Percentiles rank a stretch among this genome's conserved stretches.
These are phyloP conservation scores for Lanius ludovicianus DNA, from an alignment of 2,113 vertebrate genomes.

Conservation along the genomic window DNA sequence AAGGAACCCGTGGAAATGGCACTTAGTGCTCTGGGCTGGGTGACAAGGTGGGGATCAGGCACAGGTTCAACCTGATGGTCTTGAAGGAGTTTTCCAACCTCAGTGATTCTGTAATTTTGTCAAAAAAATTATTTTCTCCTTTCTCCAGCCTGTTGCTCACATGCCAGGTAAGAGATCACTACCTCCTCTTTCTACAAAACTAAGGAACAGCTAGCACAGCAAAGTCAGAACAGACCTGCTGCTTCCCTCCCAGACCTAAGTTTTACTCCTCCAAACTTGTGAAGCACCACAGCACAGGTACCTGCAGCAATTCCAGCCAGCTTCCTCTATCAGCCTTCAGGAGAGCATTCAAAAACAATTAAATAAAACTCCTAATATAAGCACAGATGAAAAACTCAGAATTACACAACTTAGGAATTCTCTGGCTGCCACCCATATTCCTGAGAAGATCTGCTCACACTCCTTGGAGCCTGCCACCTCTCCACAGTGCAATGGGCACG, in stretches of 20 bases:
- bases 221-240: background rate
- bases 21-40: background rate
- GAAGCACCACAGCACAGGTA: background rate
- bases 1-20: rapidly evolving
- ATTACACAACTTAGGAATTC: background rate
- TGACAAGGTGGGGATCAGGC: background rate
- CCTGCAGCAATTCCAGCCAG: background rate
- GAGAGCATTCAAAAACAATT: background rate
- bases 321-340: background rate
- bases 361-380: background rate
- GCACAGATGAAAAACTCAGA: background rate
- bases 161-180: background rate
- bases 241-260: background rate
- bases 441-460: background rate
- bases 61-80: background rate
- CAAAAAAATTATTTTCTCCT: background rate
- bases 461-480: background rate
- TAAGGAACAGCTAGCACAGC: background rate
- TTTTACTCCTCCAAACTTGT: background rate
- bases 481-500: rapidly evolving
- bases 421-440: background rate
- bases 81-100: background rate
- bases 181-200: background rate
- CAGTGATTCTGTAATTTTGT: background rate
- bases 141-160: background rate